Evolutionary conservation across 1,140 invertebrate genomes (phyloP), one percentile per base, ranked within the genome.

Genomic region (Mizuhopecten yessoensis): DNA sequence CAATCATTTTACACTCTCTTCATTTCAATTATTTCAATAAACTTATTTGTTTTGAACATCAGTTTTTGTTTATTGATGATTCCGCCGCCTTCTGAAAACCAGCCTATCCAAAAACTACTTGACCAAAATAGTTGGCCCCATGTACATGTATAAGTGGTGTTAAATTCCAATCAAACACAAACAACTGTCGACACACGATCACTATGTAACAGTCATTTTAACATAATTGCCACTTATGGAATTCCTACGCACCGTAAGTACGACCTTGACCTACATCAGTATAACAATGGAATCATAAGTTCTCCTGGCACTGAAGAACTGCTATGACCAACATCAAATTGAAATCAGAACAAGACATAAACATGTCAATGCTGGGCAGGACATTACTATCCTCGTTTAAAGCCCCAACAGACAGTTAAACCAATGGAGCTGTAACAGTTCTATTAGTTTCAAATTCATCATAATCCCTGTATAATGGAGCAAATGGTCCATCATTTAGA

Each of bases 371-470:
- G 23, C 29, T 5, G n/a, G 29, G 57, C n/a, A 75, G 29, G 57
- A 75, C 57, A 75, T 75, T 75, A 75, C n/a, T 17, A 75, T 75
- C 5, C 5, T 11, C n/a, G 5, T 29, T 75, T n/a, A 29, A 75
- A 29, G 29, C 57, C 57, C 7, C 29, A n/a, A 75, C n/a, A 29
- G 23, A 17, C 57, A 75, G n/a, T 75, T 75, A 75, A 75, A 7
- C 23, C 5, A 75, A 75, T 75, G n/a, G 57, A 75, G 57, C 57
- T n/a, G 11, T 75, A 29, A 29, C n/a, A 29, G 17, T 75, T n/a
- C 57, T 75, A 75, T 75, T 29, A n/a, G 57, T 75, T 75, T 75
- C 57, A 75, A 75, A 75, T 75, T 75, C 29, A 75, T 29, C 57
- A 1, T 29, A 29, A 75, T 29, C 29, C 57, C 57, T 0, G 9